Evolutionary conservation across 2,888 invertebrate genomes (phyloP).

Genomic region (Cheilosia vernalis): DNA sequence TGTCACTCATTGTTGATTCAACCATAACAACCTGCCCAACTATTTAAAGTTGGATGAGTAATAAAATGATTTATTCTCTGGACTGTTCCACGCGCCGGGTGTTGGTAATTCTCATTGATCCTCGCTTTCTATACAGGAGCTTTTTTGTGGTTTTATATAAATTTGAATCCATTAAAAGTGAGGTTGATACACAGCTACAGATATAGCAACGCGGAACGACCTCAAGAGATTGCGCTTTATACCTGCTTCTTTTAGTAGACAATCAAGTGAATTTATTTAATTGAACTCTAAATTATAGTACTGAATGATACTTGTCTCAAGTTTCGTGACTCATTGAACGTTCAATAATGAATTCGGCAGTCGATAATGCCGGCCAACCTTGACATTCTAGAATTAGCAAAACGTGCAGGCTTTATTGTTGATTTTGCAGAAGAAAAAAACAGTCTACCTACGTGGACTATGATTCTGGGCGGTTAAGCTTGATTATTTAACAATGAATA

Average conservation of each 20-base stretch:
- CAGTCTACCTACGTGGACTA: not conserved
- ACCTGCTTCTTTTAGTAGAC: constrained; percentile 7
- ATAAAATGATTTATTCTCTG: not conserved
- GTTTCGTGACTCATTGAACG: not conserved
- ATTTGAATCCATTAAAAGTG: constrained; percentile 8
- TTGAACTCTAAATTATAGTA: not conserved
- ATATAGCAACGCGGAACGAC: not conserved
- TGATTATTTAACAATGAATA: constrained; percentile 8
- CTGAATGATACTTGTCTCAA: not conserved
- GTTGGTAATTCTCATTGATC: not conserved
- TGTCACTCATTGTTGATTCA: not conserved
- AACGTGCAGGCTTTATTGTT: not conserved
- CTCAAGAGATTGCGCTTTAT: not conserved
- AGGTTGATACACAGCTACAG: not conserved
- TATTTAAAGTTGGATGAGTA: constrained; percentile 6
- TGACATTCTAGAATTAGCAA: constrained; percentile 6
- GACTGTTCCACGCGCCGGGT: constrained; percentile 13
- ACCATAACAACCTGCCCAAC: not conserved
- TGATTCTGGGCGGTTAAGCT: not conserved
- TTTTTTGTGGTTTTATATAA: not conserved
- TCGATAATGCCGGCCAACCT: not conserved
- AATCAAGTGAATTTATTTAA: not conserved
- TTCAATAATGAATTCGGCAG: not conserved
- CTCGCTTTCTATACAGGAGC: too few relatives aligned
- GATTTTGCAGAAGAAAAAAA: not conserved